Evolutionary conservation across 53 echinoderm and acorn worm genomes (phyloP).

Genomic region (Luidia sarsii): DNA sequence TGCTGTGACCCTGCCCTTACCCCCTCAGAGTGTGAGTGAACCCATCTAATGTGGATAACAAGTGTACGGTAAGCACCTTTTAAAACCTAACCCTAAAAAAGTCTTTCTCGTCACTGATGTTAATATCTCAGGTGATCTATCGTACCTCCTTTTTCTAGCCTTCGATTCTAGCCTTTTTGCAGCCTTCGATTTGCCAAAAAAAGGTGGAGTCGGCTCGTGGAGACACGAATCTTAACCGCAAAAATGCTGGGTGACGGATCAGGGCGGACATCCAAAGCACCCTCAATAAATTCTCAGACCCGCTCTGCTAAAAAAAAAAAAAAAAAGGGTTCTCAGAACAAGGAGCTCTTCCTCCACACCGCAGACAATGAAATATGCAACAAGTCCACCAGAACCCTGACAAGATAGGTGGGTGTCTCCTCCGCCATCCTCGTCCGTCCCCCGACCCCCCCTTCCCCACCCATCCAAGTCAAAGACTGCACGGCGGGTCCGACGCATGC

Average conservation of each 20-base stretch:
- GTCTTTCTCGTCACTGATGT: no score
- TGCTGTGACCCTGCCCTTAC: no score
- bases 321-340: background rate
- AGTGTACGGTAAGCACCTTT: no score
- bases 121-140: no score
- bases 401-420: background rate
- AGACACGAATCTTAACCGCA: conserved; percentile 44
- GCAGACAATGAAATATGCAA: conserved; percentile 53
- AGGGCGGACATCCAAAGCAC: background rate
- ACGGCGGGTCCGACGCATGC: background rate
- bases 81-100: no score
- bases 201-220: no score
- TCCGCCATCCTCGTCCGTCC: background rate
- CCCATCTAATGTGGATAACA: no score
- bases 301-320: background rate
- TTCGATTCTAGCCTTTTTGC: no score
- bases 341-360: background rate
- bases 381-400: conserved; percentile 22
- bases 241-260: conserved; percentile 19
- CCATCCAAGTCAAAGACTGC: background rate
- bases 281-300: background rate
- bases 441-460: no score
- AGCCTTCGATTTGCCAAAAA: no score
- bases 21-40: no score
- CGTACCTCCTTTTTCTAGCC: no score